Evolutionary conservation across 2,888 invertebrate species (phyloP).

Genomic region (Conistra vaccinii): DNA sequence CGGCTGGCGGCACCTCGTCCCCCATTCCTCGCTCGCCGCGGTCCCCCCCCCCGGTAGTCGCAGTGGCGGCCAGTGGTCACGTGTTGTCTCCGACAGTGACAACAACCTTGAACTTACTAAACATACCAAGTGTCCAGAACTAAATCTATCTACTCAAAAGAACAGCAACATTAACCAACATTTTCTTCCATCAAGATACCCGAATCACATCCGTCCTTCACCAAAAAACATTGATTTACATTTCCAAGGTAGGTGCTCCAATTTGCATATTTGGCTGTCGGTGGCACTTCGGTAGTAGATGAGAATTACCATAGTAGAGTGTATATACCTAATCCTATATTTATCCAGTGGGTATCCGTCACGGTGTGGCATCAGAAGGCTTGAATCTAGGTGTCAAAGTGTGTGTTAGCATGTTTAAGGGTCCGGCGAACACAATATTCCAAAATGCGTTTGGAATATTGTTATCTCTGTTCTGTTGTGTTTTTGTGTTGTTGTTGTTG

Average conservation of each 20-base stretch:
- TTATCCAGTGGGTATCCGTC: slow-evolving; percentile 29
- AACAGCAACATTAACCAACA: slow-evolving; percentile 12
- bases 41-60: too few relatives aligned
- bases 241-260: slow-evolving; percentile 54
- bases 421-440: too few relatives aligned
- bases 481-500: too few relatives aligned
- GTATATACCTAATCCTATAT: slow-evolving; percentile 35
- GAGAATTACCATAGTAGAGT: slow-evolving; percentile 58
- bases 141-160: background rate
- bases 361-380: slow-evolving; percentile 21
- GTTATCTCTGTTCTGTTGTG: too few relatives aligned
- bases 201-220: slow-evolving; percentile 9
- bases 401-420: slow-evolving; percentile 51
- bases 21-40: too few relatives aligned
- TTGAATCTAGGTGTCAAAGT: slow-evolving; percentile 35
- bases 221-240: slow-evolving; percentile 67
- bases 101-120: background rate
- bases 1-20: too few relatives aligned
- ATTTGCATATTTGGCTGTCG: slow-evolving; percentile 62
- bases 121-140: background rate
- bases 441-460: too few relatives aligned
- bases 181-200: slow-evolving; percentile 16
- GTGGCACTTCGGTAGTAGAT: slow-evolving; percentile 39
- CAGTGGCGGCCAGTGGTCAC: too few relatives aligned
- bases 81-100: too few relatives aligned